Conservation (phyloP, 2,888 invertebrate species). For the Leptura quadrifasciata region DNA sequence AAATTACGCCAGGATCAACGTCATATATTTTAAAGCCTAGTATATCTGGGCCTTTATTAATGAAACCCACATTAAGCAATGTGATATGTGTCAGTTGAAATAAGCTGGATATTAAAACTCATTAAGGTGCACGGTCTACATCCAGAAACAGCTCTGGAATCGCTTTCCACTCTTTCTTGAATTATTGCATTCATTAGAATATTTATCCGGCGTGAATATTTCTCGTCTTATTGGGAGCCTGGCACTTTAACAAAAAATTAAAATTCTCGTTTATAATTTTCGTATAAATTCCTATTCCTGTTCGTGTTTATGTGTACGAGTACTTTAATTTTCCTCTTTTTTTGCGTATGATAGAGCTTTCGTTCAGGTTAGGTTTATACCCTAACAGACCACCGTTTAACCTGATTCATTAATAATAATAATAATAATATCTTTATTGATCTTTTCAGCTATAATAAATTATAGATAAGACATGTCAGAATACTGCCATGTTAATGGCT, state of each 20-base stretch:
- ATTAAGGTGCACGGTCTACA: constrained; percentile 30
- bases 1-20: constrained; percentile 20
- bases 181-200: constrained; percentile 32
- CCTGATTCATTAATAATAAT: no score
- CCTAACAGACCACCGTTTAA: no score
- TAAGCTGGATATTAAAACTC: constrained; percentile 34
- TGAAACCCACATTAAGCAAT: constrained; percentile 20
- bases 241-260: constrained; percentile 22
- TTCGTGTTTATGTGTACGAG: neutral
- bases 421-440: no score
- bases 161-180: constrained; percentile 27
- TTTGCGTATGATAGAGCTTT: no score
- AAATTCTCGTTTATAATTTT: constrained; percentile 24
- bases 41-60: constrained; percentile 29
- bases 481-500: no score
- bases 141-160: constrained; percentile 28
- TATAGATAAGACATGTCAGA: no score
- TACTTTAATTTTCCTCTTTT: no score
- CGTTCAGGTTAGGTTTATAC: no score
- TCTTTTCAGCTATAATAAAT: no score
- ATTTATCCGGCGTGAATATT: constrained; percentile 25
- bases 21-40: constrained; percentile 15
- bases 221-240: constrained; percentile 16
- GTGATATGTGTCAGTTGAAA: constrained; percentile 32
- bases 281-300: constrained; percentile 9